Evolutionary conservation across 2,113 vertebrate genomes (phyloP).

Genomic region (Sinocyclocheilus anophthalmus): DNA sequence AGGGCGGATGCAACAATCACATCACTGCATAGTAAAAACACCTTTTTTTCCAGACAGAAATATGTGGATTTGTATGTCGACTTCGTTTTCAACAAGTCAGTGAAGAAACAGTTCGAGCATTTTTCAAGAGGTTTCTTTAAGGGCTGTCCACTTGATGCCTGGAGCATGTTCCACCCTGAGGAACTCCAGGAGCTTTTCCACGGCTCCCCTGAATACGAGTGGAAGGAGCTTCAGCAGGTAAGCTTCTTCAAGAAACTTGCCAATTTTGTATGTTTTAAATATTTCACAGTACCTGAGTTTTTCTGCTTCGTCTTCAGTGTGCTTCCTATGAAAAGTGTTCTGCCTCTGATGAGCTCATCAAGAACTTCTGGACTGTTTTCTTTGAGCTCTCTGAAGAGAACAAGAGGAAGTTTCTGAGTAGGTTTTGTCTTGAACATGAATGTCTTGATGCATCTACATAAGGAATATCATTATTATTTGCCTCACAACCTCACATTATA

Average conservation of each 20-base stretch:
- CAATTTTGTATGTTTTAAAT: background rate
- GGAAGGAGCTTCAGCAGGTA: conserved; percentile 66
- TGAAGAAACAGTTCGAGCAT: conserved; percentile 64
- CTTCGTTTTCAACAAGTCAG: conserved; percentile 65
- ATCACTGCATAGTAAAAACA: too few relatives aligned
- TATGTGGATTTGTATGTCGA: conserved; percentile 72
- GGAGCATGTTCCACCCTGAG: conserved; percentile 67
- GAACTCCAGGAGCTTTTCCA: conserved; percentile 67
- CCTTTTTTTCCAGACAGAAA: conserved; percentile 56
- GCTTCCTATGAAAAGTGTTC: rapidly evolving
- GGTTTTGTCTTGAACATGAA: background rate
- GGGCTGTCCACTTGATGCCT: conserved; percentile 62
- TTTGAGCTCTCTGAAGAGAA: conserved; percentile 65
- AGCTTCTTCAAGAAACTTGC: background rate
- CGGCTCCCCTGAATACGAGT: conserved; percentile 60
- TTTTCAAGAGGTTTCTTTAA: conserved; percentile 69
- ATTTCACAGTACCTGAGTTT: background rate
- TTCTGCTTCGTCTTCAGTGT: conserved; percentile 58
- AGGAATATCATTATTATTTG: background rate
- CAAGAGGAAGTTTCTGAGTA: conserved; percentile 74
- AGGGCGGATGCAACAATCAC: background rate
- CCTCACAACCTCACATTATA: background rate
- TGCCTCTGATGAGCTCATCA: conserved; percentile 61
- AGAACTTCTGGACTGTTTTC: conserved; percentile 75
- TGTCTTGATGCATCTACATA: background rate